Evolutionary conservation across 2,113 vertebrate species (phyloP), one percentile per base, ranked within the genome.

Genomic region (Otocyon megalotis): DNA sequence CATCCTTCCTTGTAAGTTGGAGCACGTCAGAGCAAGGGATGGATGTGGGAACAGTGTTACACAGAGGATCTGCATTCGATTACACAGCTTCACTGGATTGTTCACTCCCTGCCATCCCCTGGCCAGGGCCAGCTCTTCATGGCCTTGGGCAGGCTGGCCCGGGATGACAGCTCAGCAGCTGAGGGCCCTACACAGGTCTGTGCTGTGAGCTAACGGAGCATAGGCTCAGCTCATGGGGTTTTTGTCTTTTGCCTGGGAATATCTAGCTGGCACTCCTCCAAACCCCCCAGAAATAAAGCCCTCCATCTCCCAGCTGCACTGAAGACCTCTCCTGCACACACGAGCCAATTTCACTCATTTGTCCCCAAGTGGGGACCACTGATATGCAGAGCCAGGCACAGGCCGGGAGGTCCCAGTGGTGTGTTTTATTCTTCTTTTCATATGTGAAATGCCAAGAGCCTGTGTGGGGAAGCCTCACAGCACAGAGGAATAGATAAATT

Each of bases 151-250:
- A 26, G 82, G 22, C 79, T 56, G 56, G 32, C 35, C 4, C 22
- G 48, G 67, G 76, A 88, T 0, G 2, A 24, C 5, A 4, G 26
- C 43, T 10, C 37, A 12, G 71, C 10, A 28, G 30, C 13, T 1
- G 15, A 15, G 58, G 76, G 54, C 16, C 60, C 60, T 7, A 1
- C 10, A 2, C 2, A 2, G 13, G 28, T 26, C 63, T 92, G 12
- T 20, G 1, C 71, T 0, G 1, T 30, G 16, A 24, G 30, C 53
- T 1, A 2, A 17, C 0, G 2, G 26, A 22, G 83, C 1, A 1
- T 30, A 3, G 58, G 20, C 20, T n/a, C 0, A 0, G 63, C 54
- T 11, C 67, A 26, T 2, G 4, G 0, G 5, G 10, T 4, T 56
- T 8, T 14, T 91, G n/a, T 53, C 24, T 28, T 56, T 63, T 22